Percentiles rank a stretch among this genome's conserved stretches.
Evolutionary conservation across 1,140 invertebrate species (phyloP).

Genomic region (Nixonia krombeini): DNA sequence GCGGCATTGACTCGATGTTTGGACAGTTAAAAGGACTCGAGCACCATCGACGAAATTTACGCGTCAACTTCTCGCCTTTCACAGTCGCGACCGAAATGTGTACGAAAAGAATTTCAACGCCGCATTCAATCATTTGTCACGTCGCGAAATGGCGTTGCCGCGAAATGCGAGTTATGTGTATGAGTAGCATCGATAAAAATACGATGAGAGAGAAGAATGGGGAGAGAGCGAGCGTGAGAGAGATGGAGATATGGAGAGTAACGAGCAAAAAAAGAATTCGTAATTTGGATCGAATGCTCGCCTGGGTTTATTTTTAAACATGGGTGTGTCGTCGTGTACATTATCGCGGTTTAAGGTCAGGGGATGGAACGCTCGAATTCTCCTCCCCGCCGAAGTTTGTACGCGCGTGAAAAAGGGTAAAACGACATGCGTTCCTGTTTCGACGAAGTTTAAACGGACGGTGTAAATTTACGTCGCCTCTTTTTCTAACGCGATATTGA

Average conservation of each 20-base stretch:
- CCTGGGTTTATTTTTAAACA: background rate
- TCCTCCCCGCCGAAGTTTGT: no score
- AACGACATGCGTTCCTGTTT: no score
- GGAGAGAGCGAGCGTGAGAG: conserved; percentile 7
- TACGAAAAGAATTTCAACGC: conserved; percentile 27
- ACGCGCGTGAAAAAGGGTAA: no score
- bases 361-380: no score
- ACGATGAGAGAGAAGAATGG: conserved; percentile 1
- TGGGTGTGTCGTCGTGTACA: background rate
- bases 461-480: no score
- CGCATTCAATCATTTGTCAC: conserved; percentile 37
- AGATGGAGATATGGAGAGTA: conserved; percentile 3
- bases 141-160: conserved; percentile 22
- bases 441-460: no score
- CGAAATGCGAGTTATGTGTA: conserved; percentile 11
- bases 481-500: no score
- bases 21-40: no score
- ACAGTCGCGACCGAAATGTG: background rate
- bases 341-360: no score
- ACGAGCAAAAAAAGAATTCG: background rate
- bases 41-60: conserved; percentile 13
- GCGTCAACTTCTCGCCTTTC: background rate
- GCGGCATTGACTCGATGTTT: no score
- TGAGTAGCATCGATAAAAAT: conserved; percentile 11
- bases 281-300: background rate